Base-by-base conservation (phyloP, 2,888 invertebrate species). In the Hipparchia sbordonii region DNA sequence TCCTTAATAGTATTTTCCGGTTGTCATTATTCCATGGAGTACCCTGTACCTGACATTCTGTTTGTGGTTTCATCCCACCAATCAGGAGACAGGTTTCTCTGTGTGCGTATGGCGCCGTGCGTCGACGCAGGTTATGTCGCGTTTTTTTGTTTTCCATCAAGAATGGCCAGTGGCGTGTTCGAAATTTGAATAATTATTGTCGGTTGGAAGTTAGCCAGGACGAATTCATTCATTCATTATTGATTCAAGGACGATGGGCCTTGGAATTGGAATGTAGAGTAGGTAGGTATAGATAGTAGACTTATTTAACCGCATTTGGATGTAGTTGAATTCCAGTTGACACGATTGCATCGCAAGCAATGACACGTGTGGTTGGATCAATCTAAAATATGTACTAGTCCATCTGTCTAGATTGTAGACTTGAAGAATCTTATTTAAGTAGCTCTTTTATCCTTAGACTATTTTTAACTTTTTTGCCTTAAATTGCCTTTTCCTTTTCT, bases 101-200 rank as follows among this genome's bases (percentile, higher is more conserved):
- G 76, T 71, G 73, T 77, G 76, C 66, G 72, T 72, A 59, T 74
- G 77, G 79, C 78, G 79, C 78, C 79, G 75, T 76, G 77, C 78
- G 79, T 77, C 74, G 70, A 77, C 77, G 79, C 77, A 78, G 76
- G 77, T 74, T 71, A 66, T 67, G 72, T 76, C 67, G 57, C 13
- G 71, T 76, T 71, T 75, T 78, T 77, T 77, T 77, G 74, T 74
- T 75, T 70, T 62, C 73, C 73, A 74, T 71, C 74, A 68, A 71
- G 72, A 74, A 75, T 77, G 75, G 72, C 59, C 39, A 12, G 72
- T 65, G 57, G 65, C 76, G 76, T 71, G 66, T 69, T 70, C 60
- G 69, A 69, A 61, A 69, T 69, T 69, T 69, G 69, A 69, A 69
- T 69, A 69, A 61, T 69, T 69, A 61, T 61, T 69, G 69, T 69